Percentiles rank a stretch among this genome's conserved stretches.
Conservation (phyloP, 2,113 vertebrate genomes). For the Chloropsis cyanopogon region DNA sequence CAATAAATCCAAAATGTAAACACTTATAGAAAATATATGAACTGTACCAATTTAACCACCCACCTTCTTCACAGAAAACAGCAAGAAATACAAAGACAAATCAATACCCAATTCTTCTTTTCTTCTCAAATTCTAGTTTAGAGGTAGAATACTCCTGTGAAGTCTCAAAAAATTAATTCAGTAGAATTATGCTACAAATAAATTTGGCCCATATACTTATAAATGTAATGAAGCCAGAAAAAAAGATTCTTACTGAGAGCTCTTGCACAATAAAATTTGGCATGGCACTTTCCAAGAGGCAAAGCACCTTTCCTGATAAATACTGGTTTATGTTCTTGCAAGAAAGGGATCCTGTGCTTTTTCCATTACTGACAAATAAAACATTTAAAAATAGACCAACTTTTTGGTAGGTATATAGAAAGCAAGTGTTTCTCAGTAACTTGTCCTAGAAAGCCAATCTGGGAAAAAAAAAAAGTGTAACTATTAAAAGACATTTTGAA, state of each 20-base stretch:
- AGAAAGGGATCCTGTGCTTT: not conserved
- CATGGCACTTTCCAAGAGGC: slow-evolving; percentile 32
- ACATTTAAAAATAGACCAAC: slow-evolving; percentile 1
- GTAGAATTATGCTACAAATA: not conserved
- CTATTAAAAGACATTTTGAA: not conserved
- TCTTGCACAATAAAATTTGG: slow-evolving; percentile 23
- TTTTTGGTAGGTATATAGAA: not conserved
- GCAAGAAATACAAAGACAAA: slow-evolving; percentile 52
- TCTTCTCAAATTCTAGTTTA: slow-evolving; percentile 19
- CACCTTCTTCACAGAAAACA: slow-evolving; percentile 48
- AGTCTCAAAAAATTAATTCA: slow-evolving; percentile 4
- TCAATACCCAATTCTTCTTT: not conserved
- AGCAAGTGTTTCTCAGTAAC: not conserved
- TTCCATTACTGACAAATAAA: not conserved
- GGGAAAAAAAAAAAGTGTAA: not conserved
- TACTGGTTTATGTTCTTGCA: not conserved
- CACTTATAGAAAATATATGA: slow-evolving; percentile 50
- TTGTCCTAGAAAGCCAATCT: not conserved
- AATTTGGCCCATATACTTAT: slow-evolving; percentile 11
- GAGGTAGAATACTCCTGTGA: slow-evolving; percentile 46
- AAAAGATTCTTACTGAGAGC: not conserved
- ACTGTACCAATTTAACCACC: slow-evolving; percentile 41
- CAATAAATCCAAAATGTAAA: slow-evolving; percentile 58
- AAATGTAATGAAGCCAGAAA: not conserved
- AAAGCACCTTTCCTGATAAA: slow-evolving; percentile 45